These are phyloP conservation scores for Mechanitis mazaeus DNA, from an alignment of 2,888 invertebrate species.

Conservation along the genomic window DNA sequence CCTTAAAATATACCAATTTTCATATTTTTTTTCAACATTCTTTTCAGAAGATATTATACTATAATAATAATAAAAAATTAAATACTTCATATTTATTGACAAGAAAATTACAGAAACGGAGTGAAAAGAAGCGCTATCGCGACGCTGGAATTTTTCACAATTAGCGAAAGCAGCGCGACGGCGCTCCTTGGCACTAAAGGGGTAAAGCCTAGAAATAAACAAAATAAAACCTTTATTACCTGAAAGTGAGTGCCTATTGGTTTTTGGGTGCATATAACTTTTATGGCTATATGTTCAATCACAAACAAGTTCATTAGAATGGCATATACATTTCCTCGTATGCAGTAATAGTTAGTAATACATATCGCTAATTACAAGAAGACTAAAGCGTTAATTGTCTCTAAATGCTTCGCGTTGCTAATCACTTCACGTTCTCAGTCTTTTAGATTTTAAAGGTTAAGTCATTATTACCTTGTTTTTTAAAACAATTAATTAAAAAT, in stretches of 20 bases:
- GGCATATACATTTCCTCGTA: constrained; percentile 45
- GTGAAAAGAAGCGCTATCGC: no score
- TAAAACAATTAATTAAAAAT: not conserved
- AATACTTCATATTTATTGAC: no score
- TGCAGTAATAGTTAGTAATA: constrained; percentile 31
- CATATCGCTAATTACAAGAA: constrained; percentile 47
- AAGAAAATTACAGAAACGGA: no score
- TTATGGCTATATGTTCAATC: constrained; percentile 4
- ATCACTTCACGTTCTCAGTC: constrained; percentile 43
- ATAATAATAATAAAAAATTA: no score
- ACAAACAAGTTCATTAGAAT: constrained; percentile 36
- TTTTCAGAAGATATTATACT: no score
- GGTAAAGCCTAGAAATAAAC: no score
- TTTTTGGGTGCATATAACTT: not conserved
- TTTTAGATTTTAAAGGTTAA: constrained; percentile 13
- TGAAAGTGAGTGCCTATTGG: not conserved
- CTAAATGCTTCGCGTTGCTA: constrained; percentile 49
- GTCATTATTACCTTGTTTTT: constrained; percentile 4
- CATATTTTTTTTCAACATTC: no score
- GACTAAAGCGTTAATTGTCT: constrained; percentile 53
- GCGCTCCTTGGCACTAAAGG: no score
- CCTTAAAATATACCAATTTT: no score
- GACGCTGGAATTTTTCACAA: no score
- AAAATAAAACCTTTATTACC: not conserved
- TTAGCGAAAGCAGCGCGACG: no score